These are phyloP conservation scores for Anomalospiza imberbis DNA, from an alignment of 2,797 vertebrate species.

Conservation along the genomic window DNA sequence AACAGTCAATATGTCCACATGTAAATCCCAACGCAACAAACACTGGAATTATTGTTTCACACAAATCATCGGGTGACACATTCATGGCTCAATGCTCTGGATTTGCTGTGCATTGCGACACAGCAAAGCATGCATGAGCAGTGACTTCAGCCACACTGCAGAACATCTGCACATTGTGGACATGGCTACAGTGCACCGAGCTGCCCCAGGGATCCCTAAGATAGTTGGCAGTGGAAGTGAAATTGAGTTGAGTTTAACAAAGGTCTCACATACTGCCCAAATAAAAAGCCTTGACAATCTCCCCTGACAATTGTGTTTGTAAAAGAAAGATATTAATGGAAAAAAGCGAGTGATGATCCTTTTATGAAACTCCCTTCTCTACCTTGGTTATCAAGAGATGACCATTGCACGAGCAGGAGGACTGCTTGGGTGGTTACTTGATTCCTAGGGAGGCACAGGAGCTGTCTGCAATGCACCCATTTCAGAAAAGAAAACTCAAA, in stretches of 20 bases:
- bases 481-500: conserved; percentile 21
- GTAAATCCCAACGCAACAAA: not conserved
- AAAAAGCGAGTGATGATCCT: not conserved
- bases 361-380: not conserved
- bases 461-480: not conserved
- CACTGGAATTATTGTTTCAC: not conserved
- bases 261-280: not conserved
- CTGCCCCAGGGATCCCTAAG: not conserved
- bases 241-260: not conserved
- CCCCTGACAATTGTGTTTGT: not conserved
- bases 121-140: not conserved
- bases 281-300: not conserved
- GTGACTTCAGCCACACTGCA: not conserved
- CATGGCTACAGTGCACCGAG: not conserved
- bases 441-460: not conserved
- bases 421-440: not conserved
- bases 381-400: not conserved
- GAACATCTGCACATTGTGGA: not conserved
- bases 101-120: conserved; percentile 4
- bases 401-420: fast-evolving
- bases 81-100: not conserved
- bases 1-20: not conserved
- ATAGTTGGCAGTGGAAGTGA: not conserved
- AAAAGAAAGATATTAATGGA: not conserved
- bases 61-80: conserved; percentile 37